Conservation (phyloP, 2,888 invertebrate species). For the Dynastes tityus region DNA sequence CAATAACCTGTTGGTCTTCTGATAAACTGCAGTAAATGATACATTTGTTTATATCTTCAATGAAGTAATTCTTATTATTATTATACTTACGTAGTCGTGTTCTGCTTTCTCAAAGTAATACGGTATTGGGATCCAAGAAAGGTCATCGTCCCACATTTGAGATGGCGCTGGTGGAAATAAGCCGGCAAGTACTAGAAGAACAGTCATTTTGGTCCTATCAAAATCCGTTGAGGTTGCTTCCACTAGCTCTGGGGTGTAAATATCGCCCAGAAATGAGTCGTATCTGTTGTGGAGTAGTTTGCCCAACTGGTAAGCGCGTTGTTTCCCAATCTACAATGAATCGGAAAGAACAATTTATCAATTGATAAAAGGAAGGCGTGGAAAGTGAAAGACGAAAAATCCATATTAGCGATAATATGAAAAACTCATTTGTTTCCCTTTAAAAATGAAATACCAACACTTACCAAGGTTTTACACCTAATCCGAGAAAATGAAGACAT, state of each 20-base stretch:
- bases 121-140: slow-evolving; percentile 78
- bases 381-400: too few relatives aligned
- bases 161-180: slow-evolving; percentile 76
- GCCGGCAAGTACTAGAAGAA: slow-evolving; percentile 79
- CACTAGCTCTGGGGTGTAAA: slow-evolving; percentile 70
- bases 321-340: slow-evolving; percentile 68
- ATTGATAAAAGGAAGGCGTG: too few relatives aligned
- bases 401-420: too few relatives aligned
- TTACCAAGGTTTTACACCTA: too few relatives aligned
- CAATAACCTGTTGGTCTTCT: slow-evolving; percentile 65
- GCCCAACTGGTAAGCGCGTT: slow-evolving; percentile 68
- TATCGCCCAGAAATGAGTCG: slow-evolving; percentile 67
- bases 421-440: too few relatives aligned
- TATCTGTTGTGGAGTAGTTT: slow-evolving; percentile 67
- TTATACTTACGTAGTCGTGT: slow-evolving; percentile 63
- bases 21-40: slow-evolving; percentile 60
- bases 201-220: slow-evolving; percentile 84
- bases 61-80: background rate
- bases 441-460: too few relatives aligned
- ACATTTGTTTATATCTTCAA: background rate
- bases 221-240: slow-evolving; percentile 77
- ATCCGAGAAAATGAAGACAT: too few relatives aligned
- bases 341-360: too few relatives aligned
- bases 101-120: slow-evolving; percentile 61
- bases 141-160: slow-evolving; percentile 70